phyloP scores from a whole-genome alignment of 2,113 vertebrate genomes.

The Lagopus muta region DNA sequence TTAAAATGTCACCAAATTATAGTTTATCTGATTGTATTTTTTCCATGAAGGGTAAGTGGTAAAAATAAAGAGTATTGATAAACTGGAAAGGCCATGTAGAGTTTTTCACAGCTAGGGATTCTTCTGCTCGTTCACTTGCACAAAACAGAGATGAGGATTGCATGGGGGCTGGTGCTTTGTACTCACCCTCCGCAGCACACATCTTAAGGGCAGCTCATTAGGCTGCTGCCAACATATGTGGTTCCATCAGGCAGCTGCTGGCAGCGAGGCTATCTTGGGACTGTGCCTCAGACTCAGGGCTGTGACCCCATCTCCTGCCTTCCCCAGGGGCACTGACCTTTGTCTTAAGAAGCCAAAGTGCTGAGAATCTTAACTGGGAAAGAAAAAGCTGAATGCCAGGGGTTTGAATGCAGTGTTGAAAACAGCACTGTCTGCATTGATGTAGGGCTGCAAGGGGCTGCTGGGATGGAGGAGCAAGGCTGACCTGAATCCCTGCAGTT shows the following conservation, averaged over 20 bases:
- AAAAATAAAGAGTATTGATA: background rate
- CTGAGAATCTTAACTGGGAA: background rate
- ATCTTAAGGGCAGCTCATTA: background rate
- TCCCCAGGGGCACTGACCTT: background rate
- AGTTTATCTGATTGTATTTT: background rate
- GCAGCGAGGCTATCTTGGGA: background rate
- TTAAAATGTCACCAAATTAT: background rate
- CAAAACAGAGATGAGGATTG: background rate
- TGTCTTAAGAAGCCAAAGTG: background rate
- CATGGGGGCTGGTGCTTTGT: background rate
- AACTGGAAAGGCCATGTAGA: background rate
- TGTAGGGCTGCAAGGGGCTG: background rate
- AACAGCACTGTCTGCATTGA: background rate
- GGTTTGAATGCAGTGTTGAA: background rate
- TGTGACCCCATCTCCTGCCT: background rate
- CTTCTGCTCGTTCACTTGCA: background rate
- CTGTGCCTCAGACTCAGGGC: background rate
- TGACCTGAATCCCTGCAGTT: background rate
- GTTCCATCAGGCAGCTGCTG: background rate
- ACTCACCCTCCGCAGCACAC: background rate
- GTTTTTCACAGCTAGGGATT: background rate
- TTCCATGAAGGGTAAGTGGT: background rate
- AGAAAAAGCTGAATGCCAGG: background rate
- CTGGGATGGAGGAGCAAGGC: rapidly evolving
- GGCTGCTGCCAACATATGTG: background rate